These are phyloP conservation scores for Chelonus formosanus DNA, from an alignment of 2,888 invertebrate species.

Conservation along the genomic window DNA sequence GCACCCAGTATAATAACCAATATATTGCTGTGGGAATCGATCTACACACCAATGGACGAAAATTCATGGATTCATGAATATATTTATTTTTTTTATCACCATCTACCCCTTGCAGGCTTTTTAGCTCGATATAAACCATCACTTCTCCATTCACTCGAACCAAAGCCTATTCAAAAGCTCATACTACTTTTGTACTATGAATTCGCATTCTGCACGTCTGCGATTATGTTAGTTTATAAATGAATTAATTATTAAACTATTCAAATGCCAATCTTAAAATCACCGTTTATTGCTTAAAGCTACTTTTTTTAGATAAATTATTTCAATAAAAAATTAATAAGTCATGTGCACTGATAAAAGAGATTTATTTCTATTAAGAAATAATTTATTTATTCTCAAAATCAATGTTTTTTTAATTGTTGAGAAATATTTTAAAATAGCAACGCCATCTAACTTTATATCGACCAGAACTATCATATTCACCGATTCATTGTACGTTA, in stretches of 20 bases:
- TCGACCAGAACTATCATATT: no score
- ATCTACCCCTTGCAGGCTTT: constrained; percentile 5
- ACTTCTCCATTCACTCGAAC: constrained; percentile 13
- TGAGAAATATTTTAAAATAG: no score
- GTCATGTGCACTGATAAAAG: no score
- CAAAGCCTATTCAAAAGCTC: constrained; percentile 21
- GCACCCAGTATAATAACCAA: constrained; percentile 9
- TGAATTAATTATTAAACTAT: constrained; percentile 19
- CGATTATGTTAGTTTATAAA: background rate
- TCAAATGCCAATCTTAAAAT: background rate
- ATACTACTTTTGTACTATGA: constrained; percentile 18
- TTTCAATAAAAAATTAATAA: no score
- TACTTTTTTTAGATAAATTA: no score
- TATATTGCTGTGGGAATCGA: constrained; percentile 1
- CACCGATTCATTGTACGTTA: no score
- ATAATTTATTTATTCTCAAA: no score
- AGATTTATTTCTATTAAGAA: no score
- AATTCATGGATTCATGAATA: constrained; percentile 2
- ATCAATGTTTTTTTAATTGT: no score
- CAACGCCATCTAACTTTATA: no score
- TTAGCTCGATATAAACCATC: constrained; percentile 16
- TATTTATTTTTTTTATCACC: no score
- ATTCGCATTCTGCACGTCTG: constrained; percentile 11
- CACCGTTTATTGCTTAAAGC: no score
- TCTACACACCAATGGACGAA: background rate